A percentile compares a stretch with the other conserved stretches of the same genome.
These are phyloP conservation scores for Drosophila engyochracea DNA, from an alignment of 2,888 invertebrate genomes.

Conservation along the genomic window DNA sequence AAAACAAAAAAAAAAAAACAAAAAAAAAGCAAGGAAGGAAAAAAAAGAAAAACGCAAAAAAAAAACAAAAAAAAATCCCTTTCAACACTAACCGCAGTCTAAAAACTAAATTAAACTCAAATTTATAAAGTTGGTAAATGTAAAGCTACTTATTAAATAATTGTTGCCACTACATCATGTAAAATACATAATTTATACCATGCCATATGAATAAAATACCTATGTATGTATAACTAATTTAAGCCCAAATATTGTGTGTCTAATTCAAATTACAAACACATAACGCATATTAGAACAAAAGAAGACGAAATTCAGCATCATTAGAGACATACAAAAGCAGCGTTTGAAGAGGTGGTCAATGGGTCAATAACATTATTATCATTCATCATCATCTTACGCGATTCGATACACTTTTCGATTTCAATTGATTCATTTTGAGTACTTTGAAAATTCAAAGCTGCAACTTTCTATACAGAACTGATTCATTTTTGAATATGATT, in stretches of 20 bases:
- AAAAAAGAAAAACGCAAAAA: not conserved
- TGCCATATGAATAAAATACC: constrained; percentile 7
- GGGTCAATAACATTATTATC: constrained; percentile 1
- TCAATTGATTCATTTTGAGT: not conserved
- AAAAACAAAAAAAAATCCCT: not conserved
- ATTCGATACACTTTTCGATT: not conserved
- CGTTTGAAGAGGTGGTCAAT: constrained; percentile 5
- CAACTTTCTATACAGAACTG: not conserved
- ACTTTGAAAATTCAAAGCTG: not conserved
- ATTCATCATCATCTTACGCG: not conserved
- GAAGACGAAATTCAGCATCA: not conserved
- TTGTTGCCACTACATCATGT: constrained; percentile 59
- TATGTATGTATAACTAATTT: constrained; percentile 40
- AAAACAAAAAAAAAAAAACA: constrained; percentile 1
- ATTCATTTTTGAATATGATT: not conserved
- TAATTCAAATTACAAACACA: constrained; percentile 41
- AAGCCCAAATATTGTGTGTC: constrained; percentile 52
- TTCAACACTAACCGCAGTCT: constrained; percentile 21
- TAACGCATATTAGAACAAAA: constrained; percentile 5
- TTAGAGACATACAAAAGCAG: not conserved
- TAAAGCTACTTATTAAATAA: constrained; percentile 42
- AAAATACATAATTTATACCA: constrained; percentile 55
- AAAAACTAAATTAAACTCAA: constrained; percentile 17
- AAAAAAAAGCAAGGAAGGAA: not conserved
- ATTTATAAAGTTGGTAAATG: constrained; percentile 43